Percentiles rank a stretch among this genome's conserved stretches.
Conservation (phyloP, 2,113 vertebrate genomes). For the Anoplopoma fimbria region DNA sequence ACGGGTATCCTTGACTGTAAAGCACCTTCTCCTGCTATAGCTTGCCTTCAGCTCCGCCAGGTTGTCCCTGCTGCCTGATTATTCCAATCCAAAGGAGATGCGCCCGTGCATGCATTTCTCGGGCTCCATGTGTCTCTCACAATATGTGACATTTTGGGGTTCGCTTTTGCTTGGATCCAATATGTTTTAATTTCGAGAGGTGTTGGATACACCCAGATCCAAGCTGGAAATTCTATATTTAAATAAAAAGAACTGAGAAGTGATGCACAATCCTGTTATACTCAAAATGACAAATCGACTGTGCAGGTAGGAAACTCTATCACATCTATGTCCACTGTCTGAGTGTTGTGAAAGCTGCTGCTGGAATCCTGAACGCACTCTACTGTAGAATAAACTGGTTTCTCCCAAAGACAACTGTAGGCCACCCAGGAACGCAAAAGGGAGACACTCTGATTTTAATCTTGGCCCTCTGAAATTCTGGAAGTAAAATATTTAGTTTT, state of each 20-base stretch:
- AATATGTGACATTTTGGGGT: constrained; percentile 59
- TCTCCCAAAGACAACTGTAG: constrained; percentile 7
- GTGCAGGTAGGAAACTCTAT: constrained; percentile 39
- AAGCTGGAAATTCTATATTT: constrained; percentile 34
- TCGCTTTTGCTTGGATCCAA: constrained; percentile 59
- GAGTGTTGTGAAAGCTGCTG: constrained; percentile 15
- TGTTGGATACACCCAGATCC: constrained; percentile 30
- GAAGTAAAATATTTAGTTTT: background rate
- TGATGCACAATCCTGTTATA: constrained; percentile 7
- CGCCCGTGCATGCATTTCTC: constrained; percentile 58
- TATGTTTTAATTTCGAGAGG: constrained; percentile 63
- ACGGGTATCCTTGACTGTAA: constrained; percentile 71
- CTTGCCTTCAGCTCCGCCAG: constrained; percentile 64
- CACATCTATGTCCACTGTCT: constrained; percentile 22
- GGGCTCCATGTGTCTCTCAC: constrained; percentile 45
- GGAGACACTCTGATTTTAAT: constrained; percentile 13
- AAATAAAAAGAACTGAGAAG: constrained; percentile 7
- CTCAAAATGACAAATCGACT: constrained; percentile 33
- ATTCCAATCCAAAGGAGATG: constrained; percentile 71
- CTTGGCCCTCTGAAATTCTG: background rate
- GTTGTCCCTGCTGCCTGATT: constrained; percentile 70
- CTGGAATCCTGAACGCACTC: constrained; percentile 32
- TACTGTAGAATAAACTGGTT: background rate
- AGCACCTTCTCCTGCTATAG: constrained; percentile 69
- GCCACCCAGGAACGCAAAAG: background rate